phyloP scores from a whole-genome alignment of 2,888 invertebrate genomes.

The Agrochola lota region DNA sequence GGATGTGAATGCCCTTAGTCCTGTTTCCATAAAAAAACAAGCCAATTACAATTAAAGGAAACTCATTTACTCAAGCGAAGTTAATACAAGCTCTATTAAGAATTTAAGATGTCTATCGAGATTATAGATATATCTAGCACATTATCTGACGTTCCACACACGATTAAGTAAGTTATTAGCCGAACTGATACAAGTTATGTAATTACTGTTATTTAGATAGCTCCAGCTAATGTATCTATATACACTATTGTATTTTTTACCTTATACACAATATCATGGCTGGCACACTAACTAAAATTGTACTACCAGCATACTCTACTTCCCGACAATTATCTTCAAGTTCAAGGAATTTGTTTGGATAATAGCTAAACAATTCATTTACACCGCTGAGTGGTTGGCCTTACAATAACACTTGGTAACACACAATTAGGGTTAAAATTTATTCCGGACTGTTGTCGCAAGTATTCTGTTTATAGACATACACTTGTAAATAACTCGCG shows the following conservation, averaged over 20 bases:
- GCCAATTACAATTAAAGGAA: background rate
- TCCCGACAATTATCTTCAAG: conserved; percentile 37
- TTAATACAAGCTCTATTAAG: background rate
- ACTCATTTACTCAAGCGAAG: background rate
- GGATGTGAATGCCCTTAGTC: background rate
- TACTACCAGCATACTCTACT: conserved; percentile 9
- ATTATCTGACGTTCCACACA: background rate
- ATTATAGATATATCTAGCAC: conserved; percentile 8
- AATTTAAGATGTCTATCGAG: background rate
- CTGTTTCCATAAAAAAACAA: background rate
- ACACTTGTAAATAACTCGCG: background rate
- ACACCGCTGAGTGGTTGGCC: conserved; percentile 7
- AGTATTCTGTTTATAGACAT: conserved; percentile 9
- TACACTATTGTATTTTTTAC: conserved; percentile 5
- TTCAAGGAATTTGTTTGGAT: conserved; percentile 33
- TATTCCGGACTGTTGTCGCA: conserved; percentile 3
- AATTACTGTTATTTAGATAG: background rate
- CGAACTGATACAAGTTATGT: background rate
- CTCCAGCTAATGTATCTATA: background rate
- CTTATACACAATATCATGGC: conserved; percentile 7
- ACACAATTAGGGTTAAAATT: conserved; percentile 38
- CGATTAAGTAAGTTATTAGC: conserved; percentile 4
- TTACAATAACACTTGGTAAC: conserved; percentile 18
- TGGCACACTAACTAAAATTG: background rate
- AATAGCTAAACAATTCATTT: conserved; percentile 35